Evolutionary conservation across 1,140 invertebrate genomes (phyloP), one percentile per base, ranked within the genome.

Genomic region (Zaprionus ornatus): DNA sequence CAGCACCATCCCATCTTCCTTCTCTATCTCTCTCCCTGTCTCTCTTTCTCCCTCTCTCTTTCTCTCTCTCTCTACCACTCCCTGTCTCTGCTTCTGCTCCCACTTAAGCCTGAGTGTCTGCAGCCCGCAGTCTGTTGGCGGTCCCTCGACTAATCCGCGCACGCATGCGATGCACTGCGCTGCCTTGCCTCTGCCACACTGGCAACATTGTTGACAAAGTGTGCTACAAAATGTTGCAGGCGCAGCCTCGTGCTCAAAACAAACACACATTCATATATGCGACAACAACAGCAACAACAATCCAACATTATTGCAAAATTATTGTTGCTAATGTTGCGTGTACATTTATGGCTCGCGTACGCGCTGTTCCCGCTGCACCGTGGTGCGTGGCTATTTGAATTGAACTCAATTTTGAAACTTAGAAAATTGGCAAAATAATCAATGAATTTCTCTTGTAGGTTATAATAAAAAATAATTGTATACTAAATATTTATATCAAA

Each of bases 131-230:
- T 68, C 35, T 74, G 73, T 70, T 75, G 73, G 73, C 56, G 70
- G 50, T 61, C 75, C 23, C 25, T 27, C 35, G 23, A 61, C 74
- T 74, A 78, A 85, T 77, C 77, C 72, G 66, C 50, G 40, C 59
- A 74, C 72, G 66, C 72, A 74, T 74, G 72, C 72, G 21, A 74
- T 50, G 37, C 32, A 37, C 19, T 45, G 10, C 59, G 56, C 40
- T 45, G 37, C 35, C 17, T 37, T 23, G 50, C 23, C 2, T 35
- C n/a, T 42, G 52, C 45, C 37, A 45, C 25, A 32, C 23, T 55
- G 10, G 50, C 78, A 85, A 86, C 79, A 79, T 67, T 81, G 74
- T 85, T 78, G 67, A 69, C 63, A 61, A 69, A 61, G 75, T 72
- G 72, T 42, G 66, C 66, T 65, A 66, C 61, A 77, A 66, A 65